Percentiles rank a stretch among this genome's conserved stretches.
These are phyloP conservation scores for Apotomis capreana DNA, from an alignment of 2,888 invertebrate species.

Conservation along the genomic window DNA sequence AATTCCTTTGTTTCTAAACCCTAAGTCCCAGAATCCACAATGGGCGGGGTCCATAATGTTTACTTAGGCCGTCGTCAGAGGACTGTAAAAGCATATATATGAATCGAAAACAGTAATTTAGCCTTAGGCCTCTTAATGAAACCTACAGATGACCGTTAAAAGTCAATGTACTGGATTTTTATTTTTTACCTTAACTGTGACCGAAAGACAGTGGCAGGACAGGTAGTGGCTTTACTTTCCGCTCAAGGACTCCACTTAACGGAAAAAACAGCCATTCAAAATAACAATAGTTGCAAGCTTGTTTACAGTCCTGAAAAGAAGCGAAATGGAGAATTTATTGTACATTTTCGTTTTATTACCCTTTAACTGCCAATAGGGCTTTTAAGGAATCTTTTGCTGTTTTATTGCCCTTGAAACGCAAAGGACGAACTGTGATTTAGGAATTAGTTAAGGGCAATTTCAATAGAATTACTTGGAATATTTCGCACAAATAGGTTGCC, in stretches of 20 bases:
- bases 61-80: too few relatives aligned
- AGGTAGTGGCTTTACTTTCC: conserved; percentile 7
- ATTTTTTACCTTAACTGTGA: not conserved
- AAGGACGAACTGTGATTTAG: conserved; percentile 9
- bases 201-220: not conserved
- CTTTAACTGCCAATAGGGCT: conserved; percentile 33
- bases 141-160: not conserved
- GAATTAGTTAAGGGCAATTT: not conserved
- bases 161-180: not conserved
- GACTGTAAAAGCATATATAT: too few relatives aligned
- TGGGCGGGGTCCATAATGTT: too few relatives aligned
- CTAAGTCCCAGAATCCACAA: too few relatives aligned
- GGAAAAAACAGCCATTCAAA: conserved; percentile 27
- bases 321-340: conserved; percentile 24
- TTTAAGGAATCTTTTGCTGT: conserved; percentile 25
- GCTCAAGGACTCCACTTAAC: conserved; percentile 30
- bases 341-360: conserved; percentile 26
- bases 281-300: conserved; percentile 37
- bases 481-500: not conserved
- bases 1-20: too few relatives aligned
- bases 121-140: too few relatives aligned
- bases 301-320: conserved; percentile 32
- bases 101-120: too few relatives aligned
- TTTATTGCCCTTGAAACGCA: conserved; percentile 17
- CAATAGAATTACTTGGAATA: not conserved